Percentiles rank a stretch among this genome's conserved stretches.
Conservation (phyloP, 2,888 invertebrate genomes). For the Copidosoma aretas region DNA sequence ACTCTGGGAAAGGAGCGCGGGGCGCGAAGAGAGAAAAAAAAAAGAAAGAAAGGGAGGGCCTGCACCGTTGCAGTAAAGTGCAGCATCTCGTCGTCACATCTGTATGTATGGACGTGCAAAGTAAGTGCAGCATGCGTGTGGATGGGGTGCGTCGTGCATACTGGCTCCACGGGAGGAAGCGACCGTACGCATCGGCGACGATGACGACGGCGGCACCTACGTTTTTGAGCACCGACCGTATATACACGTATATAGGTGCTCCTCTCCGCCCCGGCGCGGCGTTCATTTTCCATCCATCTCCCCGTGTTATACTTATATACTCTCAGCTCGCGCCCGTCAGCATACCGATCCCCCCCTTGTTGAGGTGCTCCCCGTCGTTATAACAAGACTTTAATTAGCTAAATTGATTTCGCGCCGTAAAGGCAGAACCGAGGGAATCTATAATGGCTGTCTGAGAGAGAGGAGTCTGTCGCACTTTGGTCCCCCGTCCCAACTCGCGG, state of each 20-base stretch:
- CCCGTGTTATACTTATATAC: neutral
- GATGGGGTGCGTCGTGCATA: no score
- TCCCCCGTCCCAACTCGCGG: slow-evolving; percentile 1
- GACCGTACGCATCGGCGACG: neutral
- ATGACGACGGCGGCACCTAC: slow-evolving; percentile 1
- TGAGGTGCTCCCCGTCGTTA: slow-evolving; percentile 20
- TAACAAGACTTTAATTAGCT: slow-evolving; percentile 39
- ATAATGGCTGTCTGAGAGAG: slow-evolving; percentile 13
- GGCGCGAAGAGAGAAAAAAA: neutral
- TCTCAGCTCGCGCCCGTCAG: neutral
- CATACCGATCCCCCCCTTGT: neutral
- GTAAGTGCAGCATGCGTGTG: no score
- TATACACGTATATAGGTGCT: slow-evolving; percentile 4
- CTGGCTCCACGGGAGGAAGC: no score
- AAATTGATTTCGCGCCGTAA: slow-evolving; percentile 37
- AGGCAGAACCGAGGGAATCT: slow-evolving; percentile 20
- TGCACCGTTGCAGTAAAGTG: slow-evolving; percentile 8
- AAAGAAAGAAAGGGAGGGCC: slow-evolving; percentile 6
- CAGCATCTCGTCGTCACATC: neutral
- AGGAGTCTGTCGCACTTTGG: slow-evolving; percentile 18
- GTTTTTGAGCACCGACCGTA: slow-evolving; percentile 14
- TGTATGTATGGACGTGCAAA: no score
- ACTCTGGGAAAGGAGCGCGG: slow-evolving; percentile 14
- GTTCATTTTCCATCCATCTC: neutral
- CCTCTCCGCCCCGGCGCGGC: neutral